These are phyloP conservation scores for Molossus molossus DNA, from an alignment of 2,797 vertebrate species.

Conservation along the genomic window DNA sequence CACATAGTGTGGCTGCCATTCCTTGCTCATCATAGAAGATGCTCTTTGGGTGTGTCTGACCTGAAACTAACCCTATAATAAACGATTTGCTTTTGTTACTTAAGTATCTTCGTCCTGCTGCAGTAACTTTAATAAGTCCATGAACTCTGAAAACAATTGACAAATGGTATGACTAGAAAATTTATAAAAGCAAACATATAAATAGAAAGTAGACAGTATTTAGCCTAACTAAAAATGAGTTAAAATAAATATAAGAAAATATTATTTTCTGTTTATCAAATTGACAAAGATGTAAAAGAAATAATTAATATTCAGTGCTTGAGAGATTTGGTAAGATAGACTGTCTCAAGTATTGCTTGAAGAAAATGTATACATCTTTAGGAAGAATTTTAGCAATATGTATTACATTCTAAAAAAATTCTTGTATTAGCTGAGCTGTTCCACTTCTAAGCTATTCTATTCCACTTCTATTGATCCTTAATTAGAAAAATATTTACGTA, in stretches of 20 bases:
- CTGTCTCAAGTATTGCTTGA: not conserved
- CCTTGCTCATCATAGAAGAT: not conserved
- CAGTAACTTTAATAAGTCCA: not conserved
- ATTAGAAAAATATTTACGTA: conserved; percentile 30
- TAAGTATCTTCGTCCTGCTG: not conserved
- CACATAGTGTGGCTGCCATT: not conserved
- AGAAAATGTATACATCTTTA: not conserved
- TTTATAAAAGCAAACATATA: not conserved
- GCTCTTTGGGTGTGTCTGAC: not conserved
- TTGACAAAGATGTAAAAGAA: conserved; percentile 7
- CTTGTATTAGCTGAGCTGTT: not conserved
- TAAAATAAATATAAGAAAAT: not conserved
- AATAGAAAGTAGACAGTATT: not conserved
- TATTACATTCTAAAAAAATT: not conserved
- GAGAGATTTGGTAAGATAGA: not conserved
- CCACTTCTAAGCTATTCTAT: not conserved
- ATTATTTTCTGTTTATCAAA: conserved; percentile 7
- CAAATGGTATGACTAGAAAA: not conserved
- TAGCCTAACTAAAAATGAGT: not conserved
- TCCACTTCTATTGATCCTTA: not conserved
- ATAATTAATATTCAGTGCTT: conserved; percentile 6
- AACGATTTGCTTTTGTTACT: not conserved
- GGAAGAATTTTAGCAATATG: not conserved
- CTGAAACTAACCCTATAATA: not conserved
- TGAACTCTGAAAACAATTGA: not conserved